Evolutionary conservation across 2,888 invertebrate species (phyloP).

Genomic region (Tribolium freemani): DNA sequence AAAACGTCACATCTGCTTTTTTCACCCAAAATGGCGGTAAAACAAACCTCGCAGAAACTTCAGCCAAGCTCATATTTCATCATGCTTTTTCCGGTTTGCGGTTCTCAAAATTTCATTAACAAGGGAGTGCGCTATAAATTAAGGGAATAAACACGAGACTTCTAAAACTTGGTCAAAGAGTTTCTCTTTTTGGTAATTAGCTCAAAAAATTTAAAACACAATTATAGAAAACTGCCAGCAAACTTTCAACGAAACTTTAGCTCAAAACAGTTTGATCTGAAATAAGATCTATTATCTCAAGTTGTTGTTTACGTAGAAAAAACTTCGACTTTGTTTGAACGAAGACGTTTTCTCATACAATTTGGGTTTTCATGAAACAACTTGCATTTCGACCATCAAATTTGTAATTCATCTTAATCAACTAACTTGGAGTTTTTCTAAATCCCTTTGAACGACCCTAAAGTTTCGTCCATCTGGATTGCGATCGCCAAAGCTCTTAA

Average conservation of each 20-base stretch:
- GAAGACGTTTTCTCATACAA: not conserved
- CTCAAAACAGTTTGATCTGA: not conserved
- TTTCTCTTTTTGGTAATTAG: too few species aligned
- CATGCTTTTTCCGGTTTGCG: not conserved
- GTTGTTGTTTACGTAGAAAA: not conserved
- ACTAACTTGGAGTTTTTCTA: conserved; percentile 4
- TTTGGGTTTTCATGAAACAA: not conserved
- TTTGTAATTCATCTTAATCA: conserved; percentile 19
- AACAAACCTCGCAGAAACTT: not conserved
- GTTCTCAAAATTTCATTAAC: not conserved
- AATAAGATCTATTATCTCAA: not conserved
- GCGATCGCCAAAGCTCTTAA: not conserved
- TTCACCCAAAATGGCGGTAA: not conserved
- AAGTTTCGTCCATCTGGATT: conserved; percentile 8
- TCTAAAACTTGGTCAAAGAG: not conserved
- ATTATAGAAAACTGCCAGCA: too few species aligned
- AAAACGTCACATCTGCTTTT: not conserved
- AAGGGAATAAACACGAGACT: not conserved
- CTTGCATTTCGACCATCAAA: not conserved
- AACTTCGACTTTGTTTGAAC: not conserved
- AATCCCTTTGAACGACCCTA: conserved; percentile 12
- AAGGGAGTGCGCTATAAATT: not conserved
- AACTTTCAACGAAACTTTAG: too few species aligned
- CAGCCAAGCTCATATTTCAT: not conserved
- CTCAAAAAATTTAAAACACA: too few species aligned